Conservation (phyloP, 1,140 invertebrate genomes). For the Drosophila kanapiae region DNA sequence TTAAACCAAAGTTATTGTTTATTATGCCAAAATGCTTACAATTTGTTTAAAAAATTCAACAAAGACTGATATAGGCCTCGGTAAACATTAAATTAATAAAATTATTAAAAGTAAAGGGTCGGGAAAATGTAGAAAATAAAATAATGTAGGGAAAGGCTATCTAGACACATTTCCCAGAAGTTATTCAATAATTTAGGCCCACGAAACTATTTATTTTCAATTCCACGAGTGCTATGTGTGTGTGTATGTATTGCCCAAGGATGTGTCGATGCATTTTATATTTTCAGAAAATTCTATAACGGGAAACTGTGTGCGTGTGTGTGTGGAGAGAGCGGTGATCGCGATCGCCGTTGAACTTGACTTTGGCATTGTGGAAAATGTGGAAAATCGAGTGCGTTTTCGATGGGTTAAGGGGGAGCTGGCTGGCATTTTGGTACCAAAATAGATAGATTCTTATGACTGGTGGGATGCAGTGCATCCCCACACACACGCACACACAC, state of each 20-base stretch:
- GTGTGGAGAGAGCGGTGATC: slow-evolving; percentile 6
- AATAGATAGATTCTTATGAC: slow-evolving; percentile 59
- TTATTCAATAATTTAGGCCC: neutral
- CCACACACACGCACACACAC: slow-evolving; percentile 21
- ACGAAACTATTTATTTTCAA: neutral
- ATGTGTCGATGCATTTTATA: slow-evolving; percentile 17
- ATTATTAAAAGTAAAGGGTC: too few species aligned
- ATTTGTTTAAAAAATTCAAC: too few species aligned
- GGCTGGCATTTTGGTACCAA: slow-evolving; percentile 39
- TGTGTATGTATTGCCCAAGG: slow-evolving; percentile 17
- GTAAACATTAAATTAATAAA: neutral
- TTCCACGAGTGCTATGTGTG: neutral
- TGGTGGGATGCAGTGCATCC: slow-evolving; percentile 50
- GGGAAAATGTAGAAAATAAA: neutral
- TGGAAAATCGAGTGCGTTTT: slow-evolving; percentile 5
- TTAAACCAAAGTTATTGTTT: too few species aligned
- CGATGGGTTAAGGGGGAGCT: slow-evolving; percentile 15
- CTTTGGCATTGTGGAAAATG: slow-evolving; percentile 60
- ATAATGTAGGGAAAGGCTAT: too few species aligned
- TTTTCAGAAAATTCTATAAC: slow-evolving; percentile 31
- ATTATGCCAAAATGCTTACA: too few species aligned
- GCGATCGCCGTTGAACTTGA: slow-evolving; percentile 75
- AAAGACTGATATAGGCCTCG: too few species aligned
- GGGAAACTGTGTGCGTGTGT: slow-evolving; percentile 14
- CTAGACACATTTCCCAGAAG: neutral